These are phyloP conservation scores for Turritopsis dohrnii DNA, from an alignment of 30 jellyfish, hydroid and myxozoan genomes.

Conservation along the genomic window DNA sequence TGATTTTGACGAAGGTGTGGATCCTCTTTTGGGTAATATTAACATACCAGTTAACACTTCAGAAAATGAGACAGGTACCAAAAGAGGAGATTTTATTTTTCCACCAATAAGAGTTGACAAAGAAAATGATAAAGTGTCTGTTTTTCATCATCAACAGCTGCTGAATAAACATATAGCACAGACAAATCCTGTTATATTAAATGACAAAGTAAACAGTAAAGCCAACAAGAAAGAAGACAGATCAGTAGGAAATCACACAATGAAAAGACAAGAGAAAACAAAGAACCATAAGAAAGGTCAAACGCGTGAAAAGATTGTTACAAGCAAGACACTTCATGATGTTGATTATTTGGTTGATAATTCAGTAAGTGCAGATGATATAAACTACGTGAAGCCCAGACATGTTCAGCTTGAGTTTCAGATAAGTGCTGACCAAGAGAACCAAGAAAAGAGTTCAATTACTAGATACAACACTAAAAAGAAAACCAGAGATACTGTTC, in stretches of 20 bases:
- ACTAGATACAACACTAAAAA: neutral
- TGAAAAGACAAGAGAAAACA: neutral
- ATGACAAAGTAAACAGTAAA: neutral
- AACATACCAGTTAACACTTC: neutral
- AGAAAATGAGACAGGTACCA: neutral
- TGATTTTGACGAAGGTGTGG: conserved; percentile 9
- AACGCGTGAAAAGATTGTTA: neutral
- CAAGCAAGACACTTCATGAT: neutral
- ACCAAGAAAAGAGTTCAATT: conserved; percentile 15
- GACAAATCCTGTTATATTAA: neutral
- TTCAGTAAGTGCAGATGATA: neutral
- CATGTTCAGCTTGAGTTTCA: conserved; percentile 17
- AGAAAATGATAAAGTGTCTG: neutral
- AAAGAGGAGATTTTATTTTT: neutral
- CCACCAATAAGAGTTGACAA: neutral
- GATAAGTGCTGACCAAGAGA: conserved; percentile 10
- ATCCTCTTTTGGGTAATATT: conserved; percentile 6
- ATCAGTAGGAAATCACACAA: neutral
- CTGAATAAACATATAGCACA: neutral
- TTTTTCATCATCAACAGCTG: neutral
- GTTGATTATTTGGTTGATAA: neutral
- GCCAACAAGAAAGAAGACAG: neutral
- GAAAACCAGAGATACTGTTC: no score
- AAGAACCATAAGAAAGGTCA: neutral
- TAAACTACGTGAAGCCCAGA: neutral